Evolutionary conservation across 2,888 invertebrate genomes (phyloP), one percentile per base, ranked within the genome.

Genomic region (Drosophila lutescens): DNA sequence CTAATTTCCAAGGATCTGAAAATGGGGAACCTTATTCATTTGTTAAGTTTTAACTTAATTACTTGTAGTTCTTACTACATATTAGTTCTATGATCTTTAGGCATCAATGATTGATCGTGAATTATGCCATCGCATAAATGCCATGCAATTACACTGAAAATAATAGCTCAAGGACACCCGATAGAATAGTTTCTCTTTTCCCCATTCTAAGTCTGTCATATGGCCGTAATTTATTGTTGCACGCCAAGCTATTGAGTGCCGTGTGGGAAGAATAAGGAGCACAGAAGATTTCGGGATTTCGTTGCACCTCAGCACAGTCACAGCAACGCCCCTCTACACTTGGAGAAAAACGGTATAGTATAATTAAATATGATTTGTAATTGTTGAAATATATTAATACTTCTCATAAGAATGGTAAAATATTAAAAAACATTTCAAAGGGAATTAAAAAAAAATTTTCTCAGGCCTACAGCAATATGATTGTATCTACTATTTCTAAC

Each of bases 211-310:
- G 43, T 73, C 56, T 83, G 83, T 85, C 86, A 79, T 86, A 86
- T 85, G 83, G 75, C 69, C 76, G 79, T 86, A 85, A 85, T 85
- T 85, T 85, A 85, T 85, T 79, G 83, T 88, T 86, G 83, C 85
- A 85, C 71, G 80, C 72, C 83, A 86, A 83, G 80, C 86, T 88
- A 88, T 83, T 88, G 88, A 86, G 80, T 53, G 17, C 67, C 36
- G 26, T 51, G 74, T 60, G 67, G 66, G 66, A 53, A 59, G 43
- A 34, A 41, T 41, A 55, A 60, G 78, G 55, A 74, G 67, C 53
- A 67, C 47, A 70, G 41, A 54, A 23, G 46, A 40, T 30, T 7
- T 30, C 26, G 44, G 75, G 60, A 80, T 75, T 84, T 75, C 70
- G 63, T 51, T 79, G 77, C 75, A 78, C 44, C 46, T 20, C n/a